Evolutionary conservation across 1,140 invertebrate species (phyloP).

Genomic region (Lordiphosa mommai): DNA sequence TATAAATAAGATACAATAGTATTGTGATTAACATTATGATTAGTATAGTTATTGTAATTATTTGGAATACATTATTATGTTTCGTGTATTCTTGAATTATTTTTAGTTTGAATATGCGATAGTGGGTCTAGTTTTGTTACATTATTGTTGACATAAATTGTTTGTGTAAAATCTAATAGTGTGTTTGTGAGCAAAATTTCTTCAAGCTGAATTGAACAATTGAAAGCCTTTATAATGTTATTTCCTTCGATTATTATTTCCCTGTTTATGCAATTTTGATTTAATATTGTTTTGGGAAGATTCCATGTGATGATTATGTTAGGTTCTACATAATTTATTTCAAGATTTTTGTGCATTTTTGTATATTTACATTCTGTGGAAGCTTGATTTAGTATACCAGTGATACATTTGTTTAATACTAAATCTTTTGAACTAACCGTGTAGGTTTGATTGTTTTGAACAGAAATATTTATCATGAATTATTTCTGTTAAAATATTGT

Average conservation of each 20-base stretch:
- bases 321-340: background rate
- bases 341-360: too few relatives aligned
- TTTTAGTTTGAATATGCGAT: background rate
- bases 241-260: background rate
- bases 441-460: too few relatives aligned
- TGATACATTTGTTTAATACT: too few relatives aligned
- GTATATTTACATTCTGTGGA: too few relatives aligned
- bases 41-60: background rate
- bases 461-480: too few relatives aligned
- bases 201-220: background rate
- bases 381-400: too few relatives aligned
- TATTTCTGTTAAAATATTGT: too few relatives aligned
- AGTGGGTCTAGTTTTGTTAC: too few relatives aligned
- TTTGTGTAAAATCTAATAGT: background rate
- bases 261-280: background rate
- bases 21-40: background rate
- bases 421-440: too few relatives aligned
- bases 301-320: background rate
- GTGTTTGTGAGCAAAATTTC: background rate
- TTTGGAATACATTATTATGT: background rate
- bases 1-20: too few relatives aligned
- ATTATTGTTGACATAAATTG: too few relatives aligned
- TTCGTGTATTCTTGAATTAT: background rate
- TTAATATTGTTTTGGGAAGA: conserved; percentile 1
- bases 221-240: background rate